These are phyloP conservation scores for Coregonus ussuriensis DNA, from an alignment of 2,797 vertebrate species.

Conservation along the genomic window DNA sequence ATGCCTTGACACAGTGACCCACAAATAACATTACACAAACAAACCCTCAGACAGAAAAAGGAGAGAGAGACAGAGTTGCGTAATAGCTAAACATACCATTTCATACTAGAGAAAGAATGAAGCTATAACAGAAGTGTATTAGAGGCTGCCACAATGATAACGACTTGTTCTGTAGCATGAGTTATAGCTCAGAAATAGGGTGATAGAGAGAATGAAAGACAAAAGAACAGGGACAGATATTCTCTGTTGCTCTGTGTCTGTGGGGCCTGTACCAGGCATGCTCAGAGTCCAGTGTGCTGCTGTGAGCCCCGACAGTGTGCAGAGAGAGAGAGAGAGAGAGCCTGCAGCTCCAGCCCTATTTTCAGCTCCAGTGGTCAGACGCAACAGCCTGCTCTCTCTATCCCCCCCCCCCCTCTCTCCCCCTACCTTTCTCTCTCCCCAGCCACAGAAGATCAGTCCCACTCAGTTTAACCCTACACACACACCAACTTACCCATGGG, in stretches of 20 bases:
- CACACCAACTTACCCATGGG: not conserved
- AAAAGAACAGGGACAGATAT: not conserved
- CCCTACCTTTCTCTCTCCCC: conserved; percentile 3
- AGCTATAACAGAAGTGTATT: not conserved
- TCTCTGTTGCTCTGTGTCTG: not conserved
- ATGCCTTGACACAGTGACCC: not conserved
- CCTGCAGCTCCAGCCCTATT: conserved; percentile 66
- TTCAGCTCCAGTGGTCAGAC: conserved; percentile 73
- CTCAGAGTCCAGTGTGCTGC: not conserved
- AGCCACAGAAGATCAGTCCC: conserved; percentile 57
- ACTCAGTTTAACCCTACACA: conserved; percentile 52
- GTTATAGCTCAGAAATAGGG: not conserved
- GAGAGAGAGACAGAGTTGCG: not conserved
- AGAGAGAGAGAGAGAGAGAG: not conserved
- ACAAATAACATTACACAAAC: not conserved
- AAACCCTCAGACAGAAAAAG: not conserved
- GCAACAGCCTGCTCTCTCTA: conserved; percentile 19
- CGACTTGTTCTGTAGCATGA: not conserved
- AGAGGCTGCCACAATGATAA: not conserved
- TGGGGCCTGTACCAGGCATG: not conserved
- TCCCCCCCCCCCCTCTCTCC: not conserved
- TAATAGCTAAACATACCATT: not conserved
- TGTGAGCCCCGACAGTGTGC: not conserved
- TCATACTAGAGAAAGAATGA: not conserved
- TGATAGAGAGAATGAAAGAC: not conserved